Evolutionary conservation across 2,888 invertebrate species (phyloP), one percentile per base, ranked within the genome.

Genomic region (Chloroclysta siterata): DNA sequence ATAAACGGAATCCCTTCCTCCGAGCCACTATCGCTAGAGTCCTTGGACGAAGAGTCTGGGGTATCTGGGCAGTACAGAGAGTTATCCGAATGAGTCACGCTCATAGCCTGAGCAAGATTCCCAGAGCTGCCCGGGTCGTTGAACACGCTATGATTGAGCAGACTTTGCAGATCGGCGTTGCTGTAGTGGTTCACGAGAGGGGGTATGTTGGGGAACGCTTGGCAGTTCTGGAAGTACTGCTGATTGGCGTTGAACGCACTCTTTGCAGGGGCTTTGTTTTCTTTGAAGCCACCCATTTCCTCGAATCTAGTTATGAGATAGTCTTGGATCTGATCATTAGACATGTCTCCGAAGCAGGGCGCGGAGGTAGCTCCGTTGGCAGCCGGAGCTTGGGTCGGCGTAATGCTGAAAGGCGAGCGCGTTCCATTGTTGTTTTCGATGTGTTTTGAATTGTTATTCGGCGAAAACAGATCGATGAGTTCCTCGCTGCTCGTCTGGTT

Each of bases 1-100:
- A 96, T 95, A 73, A 95, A 95, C 14, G 94, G 94, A n/a, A 82
- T 73, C 0, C 82, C 84, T 5, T 90, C 90, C n/a, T 92, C 92
- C 0, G 90, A 89, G 69, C 88, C 89, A 4, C 76, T 85, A 5
- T 90, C 90, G 0, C 86, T 82, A 1, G 93, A 90, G 66, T 93
- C 93, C 60, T 94, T 88, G 0, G 90, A 94, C 13, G 93, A 90
- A 5, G 88, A 87, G n/a, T 90, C 89, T 6, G 93, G 88, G 54
- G 88, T 90, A 57, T 79, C 83, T 3, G 57, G 57, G 58, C 85
- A 87, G 68, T 80, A 86, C 10, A 88, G 63, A 0, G 92, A 90
- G 60, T 81, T 86, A 29, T 88, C 84, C 0, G 89, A 90, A 5
- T 87, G 85, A 0, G 83, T 88, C 11, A 88, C 66, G 66, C 89